Evolutionary conservation across 1,140 invertebrate genomes (phyloP).

Genomic region (Dinothrombium tinctorium): DNA sequence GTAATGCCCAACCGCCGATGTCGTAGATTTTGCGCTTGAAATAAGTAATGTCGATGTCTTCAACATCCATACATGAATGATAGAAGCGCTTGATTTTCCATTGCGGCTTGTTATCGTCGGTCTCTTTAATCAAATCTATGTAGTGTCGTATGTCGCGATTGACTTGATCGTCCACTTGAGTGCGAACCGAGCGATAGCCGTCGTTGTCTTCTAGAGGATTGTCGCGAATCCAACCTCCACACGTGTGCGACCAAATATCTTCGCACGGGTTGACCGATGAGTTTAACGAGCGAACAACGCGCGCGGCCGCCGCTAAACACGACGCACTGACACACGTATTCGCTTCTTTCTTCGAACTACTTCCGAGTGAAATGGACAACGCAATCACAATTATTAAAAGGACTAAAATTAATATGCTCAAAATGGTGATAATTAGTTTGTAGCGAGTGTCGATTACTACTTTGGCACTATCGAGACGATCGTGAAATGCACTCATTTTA

Average conservation of each 20-base stretch:
- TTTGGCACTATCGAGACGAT: neutral
- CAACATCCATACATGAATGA: too few relatives aligned
- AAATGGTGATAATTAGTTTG: neutral
- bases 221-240: slow-evolving; percentile 2
- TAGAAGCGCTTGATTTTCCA: slow-evolving; percentile 5
- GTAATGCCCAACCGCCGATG: slow-evolving; percentile 6
- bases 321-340: neutral
- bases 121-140: slow-evolving; percentile 1
- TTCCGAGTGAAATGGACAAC: neutral
- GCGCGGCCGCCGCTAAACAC: neutral
- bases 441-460: neutral
- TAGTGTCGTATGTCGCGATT: slow-evolving; percentile 5
- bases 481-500: neutral
- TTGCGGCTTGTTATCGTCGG: slow-evolving; percentile 2
- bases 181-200: neutral
- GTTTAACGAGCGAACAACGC: neutral
- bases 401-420: slow-evolving; percentile 2
- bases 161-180: slow-evolving; percentile 3
- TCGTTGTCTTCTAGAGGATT: slow-evolving; percentile 1
- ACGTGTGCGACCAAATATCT: slow-evolving; percentile 6
- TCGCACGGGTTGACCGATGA: slow-evolving; percentile 1
- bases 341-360: neutral
- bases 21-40: slow-evolving; percentile 9
- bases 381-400: neutral
- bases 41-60: neutral